A percentile compares a stretch with the other conserved stretches of the same genome.
Evolutionary conservation across 2,888 invertebrate species (phyloP).

Genomic region (Eurois occulta): DNA sequence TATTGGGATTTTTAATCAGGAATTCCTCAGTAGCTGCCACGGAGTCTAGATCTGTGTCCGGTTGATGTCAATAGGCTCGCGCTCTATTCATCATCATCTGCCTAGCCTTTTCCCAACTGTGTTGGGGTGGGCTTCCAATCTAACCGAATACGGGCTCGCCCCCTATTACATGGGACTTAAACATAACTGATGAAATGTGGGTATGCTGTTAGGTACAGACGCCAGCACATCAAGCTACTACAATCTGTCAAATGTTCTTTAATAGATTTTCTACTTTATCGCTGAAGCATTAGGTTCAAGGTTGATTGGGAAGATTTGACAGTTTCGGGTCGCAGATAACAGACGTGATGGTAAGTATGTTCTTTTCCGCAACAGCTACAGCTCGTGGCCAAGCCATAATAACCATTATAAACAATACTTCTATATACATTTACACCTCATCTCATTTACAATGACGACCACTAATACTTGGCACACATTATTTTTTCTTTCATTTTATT

Average conservation of each 20-base stretch:
- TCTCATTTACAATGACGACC: constrained; percentile 17
- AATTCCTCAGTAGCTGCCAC: not conserved
- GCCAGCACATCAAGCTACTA: too few relatives aligned
- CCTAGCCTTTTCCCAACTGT: too few relatives aligned
- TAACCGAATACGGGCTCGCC: too few relatives aligned
- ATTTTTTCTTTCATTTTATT: constrained; percentile 7
- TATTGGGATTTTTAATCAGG: not conserved
- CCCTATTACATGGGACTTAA: not conserved
- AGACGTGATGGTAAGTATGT: too few relatives aligned
- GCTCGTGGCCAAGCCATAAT: not conserved
- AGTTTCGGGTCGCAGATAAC: too few relatives aligned
- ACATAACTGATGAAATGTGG: not conserved
- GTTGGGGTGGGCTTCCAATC: too few relatives aligned
- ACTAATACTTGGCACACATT: constrained; percentile 35
- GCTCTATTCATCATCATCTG: too few relatives aligned
- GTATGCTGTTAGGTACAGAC: too few relatives aligned
- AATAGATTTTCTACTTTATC: too few relatives aligned
- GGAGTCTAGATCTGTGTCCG: not conserved
- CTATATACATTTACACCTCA: constrained; percentile 20
- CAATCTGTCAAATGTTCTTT: too few relatives aligned
- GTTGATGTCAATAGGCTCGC: not conserved
- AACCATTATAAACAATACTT: not conserved
- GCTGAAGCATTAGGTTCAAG: too few relatives aligned
- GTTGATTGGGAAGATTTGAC: too few relatives aligned
- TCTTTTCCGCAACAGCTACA: not conserved